Percentiles rank a stretch among this genome's conserved stretches.
phyloP scores from a whole-genome alignment of 2,113 vertebrate species.

The Caloenas nicobarica region DNA sequence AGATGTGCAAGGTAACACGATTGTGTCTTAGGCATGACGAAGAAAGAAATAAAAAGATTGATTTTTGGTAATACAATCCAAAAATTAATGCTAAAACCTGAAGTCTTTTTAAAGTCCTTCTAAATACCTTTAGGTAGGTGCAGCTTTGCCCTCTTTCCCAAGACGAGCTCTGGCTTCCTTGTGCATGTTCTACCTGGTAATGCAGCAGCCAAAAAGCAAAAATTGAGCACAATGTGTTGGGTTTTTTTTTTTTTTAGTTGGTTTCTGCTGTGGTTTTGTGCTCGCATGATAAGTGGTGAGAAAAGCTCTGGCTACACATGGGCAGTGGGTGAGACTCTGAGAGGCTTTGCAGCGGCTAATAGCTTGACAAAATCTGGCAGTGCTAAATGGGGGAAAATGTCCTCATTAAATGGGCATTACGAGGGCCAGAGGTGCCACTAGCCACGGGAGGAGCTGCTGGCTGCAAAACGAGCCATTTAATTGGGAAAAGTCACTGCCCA shows the following conservation, averaged over 20 bases:
- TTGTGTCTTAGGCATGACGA: background rate
- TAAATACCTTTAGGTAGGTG: background rate
- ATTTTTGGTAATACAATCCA: background rate
- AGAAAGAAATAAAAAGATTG: background rate
- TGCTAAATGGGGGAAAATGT: background rate
- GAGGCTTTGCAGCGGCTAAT: background rate
- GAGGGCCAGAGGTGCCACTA: conserved; percentile 35
- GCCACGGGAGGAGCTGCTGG: background rate
- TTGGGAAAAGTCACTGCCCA: conserved; percentile 1
- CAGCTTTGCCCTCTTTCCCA: background rate
- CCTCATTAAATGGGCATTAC: conserved; percentile 25
- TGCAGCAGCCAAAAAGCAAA: too few relatives aligned
- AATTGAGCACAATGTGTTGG: too few relatives aligned
- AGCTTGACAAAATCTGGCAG: background rate
- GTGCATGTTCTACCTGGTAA: too few relatives aligned
- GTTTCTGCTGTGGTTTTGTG: background rate
- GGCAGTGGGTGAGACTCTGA: background rate
- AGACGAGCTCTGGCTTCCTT: background rate
- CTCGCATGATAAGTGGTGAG: background rate
- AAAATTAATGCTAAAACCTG: background rate
- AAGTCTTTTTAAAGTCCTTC: background rate
- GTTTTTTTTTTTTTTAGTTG: background rate
- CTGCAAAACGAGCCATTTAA: conserved; percentile 41
- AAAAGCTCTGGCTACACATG: background rate
- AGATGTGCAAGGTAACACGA: background rate